phyloP scores from a whole-genome alignment of 2,113 vertebrate genomes.

The Muntiacus muntjak region DNA sequence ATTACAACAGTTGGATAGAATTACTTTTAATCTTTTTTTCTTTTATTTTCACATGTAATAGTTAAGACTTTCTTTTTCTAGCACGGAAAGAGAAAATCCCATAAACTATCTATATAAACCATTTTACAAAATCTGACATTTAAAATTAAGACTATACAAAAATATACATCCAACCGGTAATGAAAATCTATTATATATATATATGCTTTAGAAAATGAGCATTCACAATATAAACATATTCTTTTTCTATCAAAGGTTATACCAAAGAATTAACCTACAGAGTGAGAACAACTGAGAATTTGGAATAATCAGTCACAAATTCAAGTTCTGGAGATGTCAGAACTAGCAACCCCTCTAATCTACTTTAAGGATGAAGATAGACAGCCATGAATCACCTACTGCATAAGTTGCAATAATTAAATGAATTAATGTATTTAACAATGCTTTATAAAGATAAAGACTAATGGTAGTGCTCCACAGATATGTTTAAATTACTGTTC shows the following conservation, averaged over 20 bases:
- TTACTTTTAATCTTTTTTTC: conserved; percentile 19
- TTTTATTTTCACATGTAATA: conserved; percentile 30
- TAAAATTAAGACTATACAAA: conserved; percentile 22
- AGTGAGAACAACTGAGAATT: not conserved
- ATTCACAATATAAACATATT: conserved; percentile 27
- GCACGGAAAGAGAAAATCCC: not conserved
- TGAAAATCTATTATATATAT: conserved; percentile 7
- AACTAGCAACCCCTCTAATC: not conserved
- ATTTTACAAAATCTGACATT: conserved; percentile 43
- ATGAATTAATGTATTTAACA: not conserved
- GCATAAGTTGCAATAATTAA: not conserved
- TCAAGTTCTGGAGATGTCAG: conserved; percentile 12
- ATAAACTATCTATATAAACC: not conserved
- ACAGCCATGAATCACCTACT: not conserved
- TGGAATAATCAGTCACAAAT: not conserved
- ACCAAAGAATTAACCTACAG: not conserved
- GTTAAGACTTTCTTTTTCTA: not conserved
- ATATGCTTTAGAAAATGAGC: conserved; percentile 1
- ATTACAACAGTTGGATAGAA: not conserved
- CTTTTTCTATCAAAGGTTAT: not conserved
- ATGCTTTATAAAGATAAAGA: not conserved
- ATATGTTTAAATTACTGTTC: not conserved
- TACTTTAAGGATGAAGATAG: not conserved
- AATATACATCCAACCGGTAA: not conserved
- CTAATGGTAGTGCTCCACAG: not conserved